phyloP scores from a whole-genome alignment of 1,140 invertebrate genomes.

The Cecropterus lyciades region DNA sequence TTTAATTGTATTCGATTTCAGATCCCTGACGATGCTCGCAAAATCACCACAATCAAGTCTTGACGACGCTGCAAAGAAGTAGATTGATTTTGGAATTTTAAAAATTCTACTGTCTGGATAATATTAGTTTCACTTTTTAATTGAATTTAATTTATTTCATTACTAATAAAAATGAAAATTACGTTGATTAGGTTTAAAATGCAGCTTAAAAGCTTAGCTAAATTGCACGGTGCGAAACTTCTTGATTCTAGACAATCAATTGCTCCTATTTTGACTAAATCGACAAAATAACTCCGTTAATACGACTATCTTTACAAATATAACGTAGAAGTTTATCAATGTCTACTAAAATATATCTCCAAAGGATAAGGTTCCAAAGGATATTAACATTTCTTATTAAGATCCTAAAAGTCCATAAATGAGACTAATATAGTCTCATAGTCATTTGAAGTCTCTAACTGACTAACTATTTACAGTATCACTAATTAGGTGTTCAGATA shows the following conservation, averaged over 20 bases:
- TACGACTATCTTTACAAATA: conserved; percentile 13
- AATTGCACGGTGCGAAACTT: conserved; percentile 22
- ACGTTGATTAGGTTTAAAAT: conserved; percentile 29
- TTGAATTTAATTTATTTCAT: conserved; percentile 17
- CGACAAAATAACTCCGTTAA: neutral
- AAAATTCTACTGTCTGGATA: conserved; percentile 16
- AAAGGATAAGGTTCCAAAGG: too few species aligned
- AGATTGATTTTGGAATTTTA: conserved; percentile 36
- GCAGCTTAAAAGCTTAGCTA: conserved; percentile 22
- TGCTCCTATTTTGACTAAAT: conserved; percentile 3
- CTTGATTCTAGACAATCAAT: conserved; percentile 12
- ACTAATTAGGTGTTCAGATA: conserved; percentile 33
- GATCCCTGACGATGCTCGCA: conserved; percentile 74
- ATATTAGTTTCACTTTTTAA: conserved; percentile 24
- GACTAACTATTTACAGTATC: conserved; percentile 32
- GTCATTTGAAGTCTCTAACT: conserved; percentile 30
- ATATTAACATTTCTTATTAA: conserved; percentile 22
- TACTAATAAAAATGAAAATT: conserved; percentile 1
- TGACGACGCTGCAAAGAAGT: conserved; percentile 66
- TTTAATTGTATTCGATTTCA: conserved; percentile 54
- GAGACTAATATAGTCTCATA: conserved; percentile 26
- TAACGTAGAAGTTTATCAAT: conserved; percentile 42
- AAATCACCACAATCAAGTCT: conserved; percentile 69
- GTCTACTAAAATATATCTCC: conserved; percentile 33
- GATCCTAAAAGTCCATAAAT: conserved; percentile 18